Percentiles rank a stretch among this genome's conserved stretches.
Evolutionary conservation across 2,113 vertebrate species (phyloP).

Genomic region (Glaucomys volans): DNA sequence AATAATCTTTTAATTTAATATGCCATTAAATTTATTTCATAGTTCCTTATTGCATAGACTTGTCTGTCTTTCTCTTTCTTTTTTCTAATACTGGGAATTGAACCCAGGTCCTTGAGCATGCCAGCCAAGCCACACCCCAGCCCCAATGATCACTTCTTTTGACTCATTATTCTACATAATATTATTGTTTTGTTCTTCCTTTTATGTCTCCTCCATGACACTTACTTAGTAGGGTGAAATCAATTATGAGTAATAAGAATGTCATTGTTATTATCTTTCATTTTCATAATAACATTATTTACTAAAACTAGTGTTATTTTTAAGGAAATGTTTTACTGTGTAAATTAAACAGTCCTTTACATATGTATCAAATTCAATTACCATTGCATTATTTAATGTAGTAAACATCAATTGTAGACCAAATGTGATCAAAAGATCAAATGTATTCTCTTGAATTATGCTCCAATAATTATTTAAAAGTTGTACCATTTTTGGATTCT

Average conservation of each 20-base stretch:
- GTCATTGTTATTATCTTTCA: neutral
- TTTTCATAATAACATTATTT: neutral
- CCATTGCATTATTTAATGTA: neutral
- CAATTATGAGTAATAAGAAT: neutral
- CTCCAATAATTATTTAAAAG: neutral
- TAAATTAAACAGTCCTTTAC: neutral
- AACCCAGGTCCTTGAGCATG: no score
- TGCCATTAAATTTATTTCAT: neutral
- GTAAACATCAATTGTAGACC: neutral
- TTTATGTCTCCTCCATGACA: neutral
- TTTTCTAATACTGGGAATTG: no score
- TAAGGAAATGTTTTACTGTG: neutral
- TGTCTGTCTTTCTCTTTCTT: no score
- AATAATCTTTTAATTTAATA: neutral
- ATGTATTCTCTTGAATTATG: neutral
- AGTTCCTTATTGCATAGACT: neutral
- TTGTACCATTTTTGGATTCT: neutral
- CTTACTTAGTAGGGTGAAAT: neutral
- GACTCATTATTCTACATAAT: no score
- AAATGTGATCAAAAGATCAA: neutral
- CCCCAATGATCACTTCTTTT: no score
- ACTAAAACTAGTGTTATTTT: neutral
- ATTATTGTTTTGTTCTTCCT: neutral
- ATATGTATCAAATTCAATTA: neutral
- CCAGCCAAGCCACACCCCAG: no score